Base-by-base conservation (phyloP, 1,140 invertebrate species). In the Coptotermes formosanus region DNA sequence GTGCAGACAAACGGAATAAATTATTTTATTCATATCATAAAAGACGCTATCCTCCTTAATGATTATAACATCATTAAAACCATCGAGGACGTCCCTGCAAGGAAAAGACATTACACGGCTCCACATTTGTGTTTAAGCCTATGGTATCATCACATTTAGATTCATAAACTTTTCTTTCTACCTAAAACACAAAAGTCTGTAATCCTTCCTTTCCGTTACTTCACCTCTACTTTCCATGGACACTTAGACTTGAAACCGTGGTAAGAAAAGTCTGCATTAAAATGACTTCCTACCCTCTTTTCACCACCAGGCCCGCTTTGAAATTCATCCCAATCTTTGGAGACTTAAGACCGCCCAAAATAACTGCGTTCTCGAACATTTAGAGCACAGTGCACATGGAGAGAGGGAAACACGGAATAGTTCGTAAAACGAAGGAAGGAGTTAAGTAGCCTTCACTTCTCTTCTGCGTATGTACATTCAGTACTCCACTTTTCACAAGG, bases 391-490 rank as follows among this genome's bases (percentile, higher is more conserved):
- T 16, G 52, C 19, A 19, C 52, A 75, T 30, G n/a, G 25, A 30
- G 64, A 9, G n/a, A 6, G 2, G n/a, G n/a, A 16, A 30, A 30
- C 30, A 7, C 7, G 64, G n/a, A 75, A n/a, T 8, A 16, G 64
- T 30, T 75, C 30, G n/a, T 75, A 75, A 30, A 75, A 75, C 64
- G 64, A 25, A 30, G n/a, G 25, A 75, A 9, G n/a, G 64, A 16
- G 64, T 75, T 75, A 75, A 75, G 64, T 75, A 75, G 64, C 8
- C 25, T 75, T 75, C 64, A 75, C 64, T 75, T 25, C 25, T 75
- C 64, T 75, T 75, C n/a, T 75, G 25, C 64, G 64, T 75, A 30
- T 75, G 64, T 75, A 75, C 64, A 75, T 30, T 75, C n/a, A 75
- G 64, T 75, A 75, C 64, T 75, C 12, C 59, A 64, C 59, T 23